Base-by-base conservation (phyloP, 2,113 vertebrate species). In the Boleophthalmus pectinirostris region DNA sequence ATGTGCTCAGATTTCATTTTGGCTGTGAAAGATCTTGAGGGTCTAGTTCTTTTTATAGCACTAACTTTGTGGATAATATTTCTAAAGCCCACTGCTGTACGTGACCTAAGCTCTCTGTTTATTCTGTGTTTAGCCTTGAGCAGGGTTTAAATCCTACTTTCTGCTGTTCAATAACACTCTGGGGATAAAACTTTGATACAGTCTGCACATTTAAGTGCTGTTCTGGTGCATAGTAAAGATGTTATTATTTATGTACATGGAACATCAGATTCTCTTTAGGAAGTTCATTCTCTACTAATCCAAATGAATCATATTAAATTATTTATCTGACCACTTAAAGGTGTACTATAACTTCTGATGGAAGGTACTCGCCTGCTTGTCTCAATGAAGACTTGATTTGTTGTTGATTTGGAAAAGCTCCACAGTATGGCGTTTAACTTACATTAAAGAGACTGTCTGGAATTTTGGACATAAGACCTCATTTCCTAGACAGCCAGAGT, bases 21-120 rank as follows among this genome's bases (percentile, higher is more conserved):
- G 58, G 74, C 45, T 60, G 2, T 57, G 66, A 8, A n/a, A 29
- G 76, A 61, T 72, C 81, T 74, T 74, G 68, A 46, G 76, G 80
- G 74, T 80, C 74, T 80, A 70, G 23, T 23, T 15, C 70, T 58
- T 77, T 69, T 73, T 76, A 33, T 14, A 65, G 79, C 54, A 75
- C 60, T 51, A 63, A 70, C 57, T 81, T 69, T 75, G 24, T 73
- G 66, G 69, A 72, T 79, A 63, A 84, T 80, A 72, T 81, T 80
- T 79, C 77, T 57, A 75, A 83, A 73, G 54, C 53, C 29, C 68
- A 79, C 72, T 81, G 66, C 74, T 61, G 72, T 84, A 78, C 82
- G 74, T 83, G 79, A 82, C 79, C 74, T 25, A 79, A 63, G 47
- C 61, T 70, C 82, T 86, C 65, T 79, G 57, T 82, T 71, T 76